phyloP scores from a whole-genome alignment of 2,888 invertebrate species.

The Crematogaster levior region DNA sequence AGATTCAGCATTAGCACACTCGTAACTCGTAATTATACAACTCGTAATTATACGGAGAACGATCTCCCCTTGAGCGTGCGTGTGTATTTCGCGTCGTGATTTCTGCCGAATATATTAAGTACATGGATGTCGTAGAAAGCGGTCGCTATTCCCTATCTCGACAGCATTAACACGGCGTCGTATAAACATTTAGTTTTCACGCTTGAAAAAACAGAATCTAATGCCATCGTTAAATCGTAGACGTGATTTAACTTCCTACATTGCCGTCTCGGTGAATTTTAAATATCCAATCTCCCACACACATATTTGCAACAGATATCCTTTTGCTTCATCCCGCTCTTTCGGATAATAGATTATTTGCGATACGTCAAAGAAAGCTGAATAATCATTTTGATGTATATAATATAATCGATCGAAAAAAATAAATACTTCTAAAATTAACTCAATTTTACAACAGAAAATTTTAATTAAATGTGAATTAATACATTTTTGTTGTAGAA shows the following conservation, averaged over 20 bases:
- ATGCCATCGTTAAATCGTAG: conserved; percentile 32
- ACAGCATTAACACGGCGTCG: background rate
- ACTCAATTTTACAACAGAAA: background rate
- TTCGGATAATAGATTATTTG: background rate
- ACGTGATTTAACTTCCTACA: conserved; percentile 35
- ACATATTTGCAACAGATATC: background rate
- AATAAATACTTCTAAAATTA: background rate
- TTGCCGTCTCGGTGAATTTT: background rate
- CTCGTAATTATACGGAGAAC: no score
- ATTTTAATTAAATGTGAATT: background rate
- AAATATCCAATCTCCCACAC: background rate
- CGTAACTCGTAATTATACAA: conserved; percentile 56
- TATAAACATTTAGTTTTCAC: conserved; percentile 54
- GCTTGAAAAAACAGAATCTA: conserved; percentile 25
- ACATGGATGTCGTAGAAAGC: background rate
- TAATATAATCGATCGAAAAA: background rate
- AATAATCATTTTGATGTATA: background rate
- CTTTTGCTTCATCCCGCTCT: background rate
- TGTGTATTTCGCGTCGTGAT: conserved; percentile 2
- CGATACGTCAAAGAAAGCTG: background rate
- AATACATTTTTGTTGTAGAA: background rate
- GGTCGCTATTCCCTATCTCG: conserved; percentile 18
- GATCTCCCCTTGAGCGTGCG: background rate
- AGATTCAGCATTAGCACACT: conserved; percentile 61
- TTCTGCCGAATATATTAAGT: conserved; percentile 58